Conservation (phyloP, 2,888 invertebrate genomes). For the Epirrhoe tristata region DNA sequence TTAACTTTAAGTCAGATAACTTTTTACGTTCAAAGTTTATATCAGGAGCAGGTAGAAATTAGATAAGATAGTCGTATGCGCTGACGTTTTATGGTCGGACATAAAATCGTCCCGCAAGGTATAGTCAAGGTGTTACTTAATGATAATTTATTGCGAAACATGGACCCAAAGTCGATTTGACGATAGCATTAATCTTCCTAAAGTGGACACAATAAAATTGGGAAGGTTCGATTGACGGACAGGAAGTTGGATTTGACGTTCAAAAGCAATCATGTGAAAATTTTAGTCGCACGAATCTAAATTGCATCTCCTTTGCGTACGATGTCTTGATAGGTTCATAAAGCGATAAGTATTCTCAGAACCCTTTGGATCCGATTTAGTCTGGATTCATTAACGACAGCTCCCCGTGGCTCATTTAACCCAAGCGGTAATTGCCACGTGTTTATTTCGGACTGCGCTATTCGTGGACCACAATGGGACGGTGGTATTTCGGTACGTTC, state of each 20-base stretch:
- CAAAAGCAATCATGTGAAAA: no score
- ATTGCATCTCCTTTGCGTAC: neutral
- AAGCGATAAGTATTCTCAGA: conserved; percentile 59
- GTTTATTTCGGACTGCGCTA: conserved; percentile 82
- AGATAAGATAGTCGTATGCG: conserved; percentile 73
- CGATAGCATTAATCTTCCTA: conserved; percentile 77
- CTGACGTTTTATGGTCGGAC: conserved; percentile 69
- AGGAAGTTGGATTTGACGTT: conserved; percentile 80
- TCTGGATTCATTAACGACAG: conserved; percentile 83
- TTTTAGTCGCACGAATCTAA: no score
- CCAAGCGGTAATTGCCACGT: conserved; percentile 85
- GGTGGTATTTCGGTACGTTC: conserved; percentile 71
- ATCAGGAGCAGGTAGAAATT: conserved; percentile 73
- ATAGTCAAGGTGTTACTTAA: conserved; percentile 77
- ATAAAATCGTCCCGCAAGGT: conserved; percentile 67
- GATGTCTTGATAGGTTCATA: conserved; percentile 18
- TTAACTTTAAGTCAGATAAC: neutral
- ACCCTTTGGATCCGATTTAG: conserved; percentile 60
- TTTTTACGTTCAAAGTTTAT: conserved; percentile 62
- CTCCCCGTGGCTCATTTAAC: conserved; percentile 83
- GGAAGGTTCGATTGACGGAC: conserved; percentile 60
- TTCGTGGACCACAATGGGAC: conserved; percentile 84
- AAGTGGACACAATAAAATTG: conserved; percentile 69
- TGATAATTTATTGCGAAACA: conserved; percentile 81
- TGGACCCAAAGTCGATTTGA: conserved; percentile 66